phyloP scores from a whole-genome alignment of 1,140 invertebrate genomes.

The Anastrepha ludens region DNA sequence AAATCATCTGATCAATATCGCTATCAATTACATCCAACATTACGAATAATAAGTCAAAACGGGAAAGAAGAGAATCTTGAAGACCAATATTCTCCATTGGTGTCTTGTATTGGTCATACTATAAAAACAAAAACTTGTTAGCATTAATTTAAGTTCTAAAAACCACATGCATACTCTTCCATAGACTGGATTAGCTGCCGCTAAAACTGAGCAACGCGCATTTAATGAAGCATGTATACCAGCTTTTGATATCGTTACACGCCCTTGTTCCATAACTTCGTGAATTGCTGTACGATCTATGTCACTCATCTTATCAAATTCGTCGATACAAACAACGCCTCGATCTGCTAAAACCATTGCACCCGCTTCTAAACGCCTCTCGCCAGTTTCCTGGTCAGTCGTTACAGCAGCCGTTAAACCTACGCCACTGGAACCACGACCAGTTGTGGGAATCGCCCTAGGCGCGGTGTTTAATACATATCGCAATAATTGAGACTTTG shows the following conservation, averaged over 20 bases:
- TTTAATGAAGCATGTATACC: constrained; percentile 99
- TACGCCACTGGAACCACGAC: constrained; percentile 95
- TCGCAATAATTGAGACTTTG: constrained; percentile 97
- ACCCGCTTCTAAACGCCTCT: constrained; percentile 94
- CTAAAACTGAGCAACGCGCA: constrained; percentile 97
- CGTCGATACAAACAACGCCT: constrained; percentile 99
- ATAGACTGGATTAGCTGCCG: constrained; percentile 99
- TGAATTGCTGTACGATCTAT: constrained; percentile 99
- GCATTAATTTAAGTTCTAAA: not conserved
- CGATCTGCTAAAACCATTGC: constrained; percentile 99
- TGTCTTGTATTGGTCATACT: constrained; percentile 99
- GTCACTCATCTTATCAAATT: constrained; percentile 99
- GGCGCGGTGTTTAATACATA: constrained; percentile 97
- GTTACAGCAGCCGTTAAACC: constrained; percentile 99
- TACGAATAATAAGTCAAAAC: constrained; percentile 99
- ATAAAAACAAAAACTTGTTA: constrained; percentile 63
- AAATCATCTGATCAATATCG: constrained; percentile 92
- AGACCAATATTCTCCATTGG: constrained; percentile 99
- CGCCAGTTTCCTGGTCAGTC: constrained; percentile 94
- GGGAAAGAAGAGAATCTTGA: constrained; percentile 97
- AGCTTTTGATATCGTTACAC: constrained; percentile 98
- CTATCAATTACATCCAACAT: constrained; percentile 94
- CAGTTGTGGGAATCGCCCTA: constrained; percentile 96
- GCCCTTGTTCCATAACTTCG: constrained; percentile 97
- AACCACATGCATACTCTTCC: constrained; percentile 81